These are phyloP conservation scores for Aquatica leii DNA, from an alignment of 2,888 invertebrate genomes.

Conservation along the genomic window DNA sequence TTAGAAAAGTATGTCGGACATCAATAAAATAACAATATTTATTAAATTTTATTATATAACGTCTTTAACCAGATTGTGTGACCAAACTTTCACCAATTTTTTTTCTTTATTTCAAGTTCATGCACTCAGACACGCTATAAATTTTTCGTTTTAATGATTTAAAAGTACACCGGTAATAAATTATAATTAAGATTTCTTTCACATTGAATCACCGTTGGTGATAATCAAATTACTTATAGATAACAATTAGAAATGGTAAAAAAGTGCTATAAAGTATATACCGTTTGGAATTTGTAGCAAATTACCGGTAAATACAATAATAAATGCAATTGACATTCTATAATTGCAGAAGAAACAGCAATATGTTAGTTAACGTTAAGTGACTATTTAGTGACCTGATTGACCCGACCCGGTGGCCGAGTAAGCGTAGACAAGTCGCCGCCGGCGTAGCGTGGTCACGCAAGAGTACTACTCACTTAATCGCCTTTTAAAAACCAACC, in stretches of 20 bases:
- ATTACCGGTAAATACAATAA: not conserved
- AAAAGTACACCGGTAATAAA: too few relatives aligned
- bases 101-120: too few relatives aligned
- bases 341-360: slow-evolving; percentile 13
- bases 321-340: slow-evolving; percentile 17
- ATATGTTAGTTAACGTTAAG: slow-evolving; percentile 11
- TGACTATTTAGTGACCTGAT: slow-evolving; percentile 29
- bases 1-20: not conserved
- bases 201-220: too few relatives aligned
- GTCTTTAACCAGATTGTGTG: too few relatives aligned
- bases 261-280: not conserved
- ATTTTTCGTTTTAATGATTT: too few relatives aligned
- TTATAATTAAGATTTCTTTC: too few relatives aligned
- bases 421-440: slow-evolving; percentile 37
- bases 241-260: too few relatives aligned
- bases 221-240: too few relatives aligned
- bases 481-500: slow-evolving; percentile 9
- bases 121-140: too few relatives aligned
- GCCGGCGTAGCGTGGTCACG: slow-evolving; percentile 31
- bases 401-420: slow-evolving; percentile 44
- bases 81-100: too few relatives aligned
- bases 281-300: not conserved
- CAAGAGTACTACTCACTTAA: slow-evolving; percentile 25
- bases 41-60: too few relatives aligned
- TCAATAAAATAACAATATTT: too few relatives aligned